phyloP scores from a whole-genome alignment of 2,797 vertebrate species.

The Coilia nasus region DNA sequence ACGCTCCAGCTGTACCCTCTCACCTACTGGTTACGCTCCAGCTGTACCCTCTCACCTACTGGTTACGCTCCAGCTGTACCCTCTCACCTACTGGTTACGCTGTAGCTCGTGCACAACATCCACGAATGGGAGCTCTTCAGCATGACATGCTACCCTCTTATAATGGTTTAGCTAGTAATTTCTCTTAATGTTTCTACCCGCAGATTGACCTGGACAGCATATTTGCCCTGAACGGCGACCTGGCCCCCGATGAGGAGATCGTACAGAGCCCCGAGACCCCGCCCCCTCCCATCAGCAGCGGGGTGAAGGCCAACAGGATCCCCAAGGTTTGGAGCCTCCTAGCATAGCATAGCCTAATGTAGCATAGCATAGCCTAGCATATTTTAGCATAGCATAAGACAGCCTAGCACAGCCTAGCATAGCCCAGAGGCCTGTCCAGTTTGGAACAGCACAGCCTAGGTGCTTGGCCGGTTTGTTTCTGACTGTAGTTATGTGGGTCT shows the following conservation, averaged over 20 bases:
- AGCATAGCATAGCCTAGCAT: no score
- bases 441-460: no score
- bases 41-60: not conserved
- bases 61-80: not conserved
- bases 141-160: no score
- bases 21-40: not conserved
- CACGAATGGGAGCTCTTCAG: no score
- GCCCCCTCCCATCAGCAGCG: slow-evolving; percentile 78
- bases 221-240: slow-evolving; percentile 92
- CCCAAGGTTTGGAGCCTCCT: slow-evolving; percentile 56
- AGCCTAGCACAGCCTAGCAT: no score
- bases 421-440: no score
- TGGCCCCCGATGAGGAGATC: slow-evolving; percentile 90
- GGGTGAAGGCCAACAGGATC: slow-evolving; percentile 86
- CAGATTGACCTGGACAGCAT: slow-evolving; percentile 95
- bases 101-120: no score
- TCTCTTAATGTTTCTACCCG: not conserved
- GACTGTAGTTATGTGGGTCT: not conserved
- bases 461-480: not conserved
- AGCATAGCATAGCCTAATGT: not conserved
- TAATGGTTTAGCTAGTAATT: no score
- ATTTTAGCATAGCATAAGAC: no score
- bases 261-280: slow-evolving; percentile 84
- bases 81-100: no score
- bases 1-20: not conserved